Percentiles rank a stretch among this genome's conserved stretches.
These are phyloP conservation scores for Rhinoraja longicauda DNA, from an alignment of 2,797 vertebrate genomes.

Conservation along the genomic window DNA sequence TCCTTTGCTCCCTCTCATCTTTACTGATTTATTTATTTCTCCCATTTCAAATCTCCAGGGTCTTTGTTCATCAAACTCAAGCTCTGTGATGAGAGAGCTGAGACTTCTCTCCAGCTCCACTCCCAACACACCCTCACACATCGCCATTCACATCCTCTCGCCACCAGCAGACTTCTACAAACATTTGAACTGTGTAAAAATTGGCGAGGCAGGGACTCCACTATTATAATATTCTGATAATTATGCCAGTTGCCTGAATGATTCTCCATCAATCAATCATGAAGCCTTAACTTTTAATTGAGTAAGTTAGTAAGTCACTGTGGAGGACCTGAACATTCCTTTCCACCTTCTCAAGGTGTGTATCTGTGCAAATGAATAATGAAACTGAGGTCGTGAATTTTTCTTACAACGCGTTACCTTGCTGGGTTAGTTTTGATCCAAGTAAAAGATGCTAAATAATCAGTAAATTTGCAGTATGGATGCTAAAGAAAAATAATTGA, in stretches of 20 bases:
- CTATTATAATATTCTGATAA: constrained; percentile 83
- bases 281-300: not conserved
- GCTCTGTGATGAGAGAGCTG: constrained; percentile 48
- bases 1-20: constrained; percentile 48
- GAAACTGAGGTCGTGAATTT: not conserved
- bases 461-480: not conserved
- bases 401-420: not conserved
- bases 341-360: not conserved
- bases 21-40: constrained; percentile 61
- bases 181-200: constrained; percentile 61
- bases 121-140: constrained; percentile 45
- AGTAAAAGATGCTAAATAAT: not conserved
- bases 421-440: not conserved
- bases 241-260: constrained; percentile 53
- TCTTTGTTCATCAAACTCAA: constrained; percentile 62
- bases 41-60: constrained; percentile 61
- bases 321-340: not conserved
- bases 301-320: not conserved
- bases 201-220: constrained; percentile 55
- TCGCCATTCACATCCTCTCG: no score
- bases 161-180: constrained; percentile 68
- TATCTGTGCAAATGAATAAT: not conserved
- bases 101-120: constrained; percentile 41
- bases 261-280: constrained; percentile 87
- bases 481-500: not conserved